phyloP scores from a whole-genome alignment of 2,888 invertebrate genomes.

The Dicyrtomina minuta region DNA sequence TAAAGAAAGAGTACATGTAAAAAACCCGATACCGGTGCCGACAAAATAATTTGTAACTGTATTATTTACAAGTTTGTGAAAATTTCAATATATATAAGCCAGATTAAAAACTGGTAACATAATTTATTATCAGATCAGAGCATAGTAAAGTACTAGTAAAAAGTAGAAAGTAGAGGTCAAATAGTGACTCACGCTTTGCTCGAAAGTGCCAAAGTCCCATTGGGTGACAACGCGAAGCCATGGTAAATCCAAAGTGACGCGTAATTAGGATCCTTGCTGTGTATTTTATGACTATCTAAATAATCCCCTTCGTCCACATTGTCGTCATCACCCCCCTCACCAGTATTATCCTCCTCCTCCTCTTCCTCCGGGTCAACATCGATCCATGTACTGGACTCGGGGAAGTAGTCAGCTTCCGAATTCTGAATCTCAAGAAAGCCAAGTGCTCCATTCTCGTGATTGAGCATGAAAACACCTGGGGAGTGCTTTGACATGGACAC shows the following conservation, averaged over 20 bases:
- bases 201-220: constrained; percentile 18
- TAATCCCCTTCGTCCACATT: constrained; percentile 1
- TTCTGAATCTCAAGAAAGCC: neutral
- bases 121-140: too few species aligned
- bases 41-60: too few species aligned
- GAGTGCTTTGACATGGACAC: constrained; percentile 24
- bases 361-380: neutral
- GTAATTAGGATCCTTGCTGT: constrained; percentile 14
- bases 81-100: too few species aligned
- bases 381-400: neutral
- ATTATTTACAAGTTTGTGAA: too few species aligned
- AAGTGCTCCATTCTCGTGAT: constrained; percentile 27
- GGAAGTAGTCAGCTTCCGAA: neutral
- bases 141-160: too few species aligned
- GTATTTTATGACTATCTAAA: constrained; percentile 1
- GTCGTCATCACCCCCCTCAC: neutral
- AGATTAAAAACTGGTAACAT: too few species aligned
- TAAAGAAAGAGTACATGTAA: too few species aligned
- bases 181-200: constrained; percentile 19
- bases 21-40: too few species aligned
- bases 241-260: constrained; percentile 8
- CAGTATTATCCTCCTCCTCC: neutral
- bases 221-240: constrained; percentile 33
- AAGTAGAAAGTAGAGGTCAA: too few species aligned
- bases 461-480: neutral